These are phyloP conservation scores for Catocala nupta DNA, from an alignment of 2,888 invertebrate genomes.

Conservation along the genomic window DNA sequence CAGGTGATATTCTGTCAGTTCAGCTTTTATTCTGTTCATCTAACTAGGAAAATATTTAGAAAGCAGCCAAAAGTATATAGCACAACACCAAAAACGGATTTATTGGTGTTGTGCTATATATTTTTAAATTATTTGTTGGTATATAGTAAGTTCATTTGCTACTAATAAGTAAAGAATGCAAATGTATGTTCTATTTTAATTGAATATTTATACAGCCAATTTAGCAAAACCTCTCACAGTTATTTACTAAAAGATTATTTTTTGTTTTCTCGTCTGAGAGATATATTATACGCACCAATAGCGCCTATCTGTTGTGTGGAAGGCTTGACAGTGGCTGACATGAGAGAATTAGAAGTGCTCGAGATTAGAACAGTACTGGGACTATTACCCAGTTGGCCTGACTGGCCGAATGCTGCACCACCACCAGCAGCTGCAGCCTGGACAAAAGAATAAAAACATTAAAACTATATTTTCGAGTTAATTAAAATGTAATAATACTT, in stretches of 20 bases:
- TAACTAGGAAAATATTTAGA: no score
- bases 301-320: conserved; percentile 94
- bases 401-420: conserved; percentile 92
- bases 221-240: conserved; percentile 22
- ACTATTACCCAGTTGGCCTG: conserved; percentile 93
- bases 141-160: no score
- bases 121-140: no score
- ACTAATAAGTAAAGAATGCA: no score
- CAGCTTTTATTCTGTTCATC: no score
- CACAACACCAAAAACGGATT: no score
- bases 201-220: conserved; percentile 38
- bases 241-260: conserved; percentile 30
- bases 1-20: no score
- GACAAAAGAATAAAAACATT: conserved; percentile 31
- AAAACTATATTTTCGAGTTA: no score
- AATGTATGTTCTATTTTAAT: background rate
- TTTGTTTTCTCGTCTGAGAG: conserved; percentile 46
- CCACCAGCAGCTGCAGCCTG: conserved; percentile 86
- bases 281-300: conserved; percentile 87
- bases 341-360: conserved; percentile 94
- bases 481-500: background rate
- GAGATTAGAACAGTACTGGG: conserved; percentile 96
- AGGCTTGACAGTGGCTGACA: conserved; percentile 95
- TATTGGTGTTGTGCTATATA: no score
- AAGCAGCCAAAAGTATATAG: no score